phyloP scores from a whole-genome alignment of 2,113 vertebrate genomes.

The Barbus barbus region DNA sequence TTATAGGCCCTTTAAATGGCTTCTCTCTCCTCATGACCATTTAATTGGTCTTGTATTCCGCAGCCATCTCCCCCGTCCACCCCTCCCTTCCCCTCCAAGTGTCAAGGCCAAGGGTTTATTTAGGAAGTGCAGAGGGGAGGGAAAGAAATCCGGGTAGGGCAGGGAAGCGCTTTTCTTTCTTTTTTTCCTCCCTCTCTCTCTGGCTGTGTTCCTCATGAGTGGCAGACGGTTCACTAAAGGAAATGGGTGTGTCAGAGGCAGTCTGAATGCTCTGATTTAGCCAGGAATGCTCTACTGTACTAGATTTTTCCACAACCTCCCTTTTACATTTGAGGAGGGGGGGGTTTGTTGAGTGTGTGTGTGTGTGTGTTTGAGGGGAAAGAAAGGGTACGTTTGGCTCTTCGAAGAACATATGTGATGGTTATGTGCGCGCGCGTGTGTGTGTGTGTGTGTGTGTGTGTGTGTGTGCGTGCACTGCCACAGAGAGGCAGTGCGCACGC shows the following conservation, averaged over 20 bases:
- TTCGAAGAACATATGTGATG: constrained; percentile 52
- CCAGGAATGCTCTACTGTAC: constrained; percentile 74
- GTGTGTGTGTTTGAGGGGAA: constrained; percentile 22
- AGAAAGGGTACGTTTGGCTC: constrained; percentile 53
- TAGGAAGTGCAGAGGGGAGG: constrained; percentile 74
- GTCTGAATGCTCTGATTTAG: constrained; percentile 67
- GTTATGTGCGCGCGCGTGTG: neutral
- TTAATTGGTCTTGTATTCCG: constrained; percentile 33
- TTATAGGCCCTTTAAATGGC: constrained; percentile 40
- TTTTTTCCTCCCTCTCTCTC: constrained; percentile 38
- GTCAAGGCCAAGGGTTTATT: constrained; percentile 74
- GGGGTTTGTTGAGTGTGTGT: constrained; percentile 16
- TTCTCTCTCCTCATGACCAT: constrained; percentile 16
- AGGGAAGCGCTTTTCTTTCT: constrained; percentile 26
- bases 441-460: neutral
- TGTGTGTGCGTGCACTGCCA: too few relatives aligned
- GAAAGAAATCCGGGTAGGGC: constrained; percentile 69
- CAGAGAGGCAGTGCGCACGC: constrained; percentile 38
- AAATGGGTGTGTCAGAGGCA: constrained; percentile 71
- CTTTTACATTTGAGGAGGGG: constrained; percentile 53
- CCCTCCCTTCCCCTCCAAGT: constrained; percentile 66
- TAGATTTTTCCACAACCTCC: constrained; percentile 50
- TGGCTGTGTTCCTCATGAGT: constrained; percentile 61
- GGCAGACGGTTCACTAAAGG: constrained; percentile 67
- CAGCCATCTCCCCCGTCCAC: neutral